Evolutionary conservation across 2,113 vertebrate genomes (phyloP), one percentile per base, ranked within the genome.

Genomic region (Callipepla californica): DNA sequence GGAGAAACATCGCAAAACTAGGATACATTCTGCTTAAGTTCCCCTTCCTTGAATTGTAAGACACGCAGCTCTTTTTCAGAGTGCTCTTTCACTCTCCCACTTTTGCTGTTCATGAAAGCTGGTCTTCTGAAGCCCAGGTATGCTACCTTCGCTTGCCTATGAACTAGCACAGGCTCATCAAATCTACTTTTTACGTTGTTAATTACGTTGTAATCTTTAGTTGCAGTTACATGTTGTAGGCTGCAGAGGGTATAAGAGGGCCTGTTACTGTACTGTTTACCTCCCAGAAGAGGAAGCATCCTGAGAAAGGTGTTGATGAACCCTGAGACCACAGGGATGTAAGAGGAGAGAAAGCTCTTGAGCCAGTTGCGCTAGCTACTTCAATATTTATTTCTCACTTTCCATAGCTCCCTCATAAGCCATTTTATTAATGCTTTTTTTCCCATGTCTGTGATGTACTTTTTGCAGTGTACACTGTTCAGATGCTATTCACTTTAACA

Each of bases 151-250:
- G 23, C 50, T 36, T 57, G 11, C 12, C 48, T 40, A 16, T 7
- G 30, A 34, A 45, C 14, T 13, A 47, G 21, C 55, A 79, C 2
- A 2, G 3, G 38, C 23, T 68, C 59, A 67, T 20, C n/a, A 58
- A 58, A 78, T 1, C 20, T 7, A 36, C 11, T 32, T 75, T 44
- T 45, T 45, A 10, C 0, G 0, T 26, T 32, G 12, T 36, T 57
- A 57, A 32, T 18, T 30, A 57, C 10, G 18, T 79, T 25, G 19
- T 32, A 40, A 26, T 23, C 5, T 17, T 23, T 26, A 6, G 13
- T 72, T 80, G 45, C 19, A 38, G 13, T 55, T 66, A 22, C 0
- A 3, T 50, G 16, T 34, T 58, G 4, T 8, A 38, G 38, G 45
- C 10, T 87, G 58, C 34, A 38, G 26, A 62, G 42, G 19, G 36